Evolutionary conservation across 2,113 vertebrate genomes (phyloP).

Genomic region (Oryzias woworae): DNA sequence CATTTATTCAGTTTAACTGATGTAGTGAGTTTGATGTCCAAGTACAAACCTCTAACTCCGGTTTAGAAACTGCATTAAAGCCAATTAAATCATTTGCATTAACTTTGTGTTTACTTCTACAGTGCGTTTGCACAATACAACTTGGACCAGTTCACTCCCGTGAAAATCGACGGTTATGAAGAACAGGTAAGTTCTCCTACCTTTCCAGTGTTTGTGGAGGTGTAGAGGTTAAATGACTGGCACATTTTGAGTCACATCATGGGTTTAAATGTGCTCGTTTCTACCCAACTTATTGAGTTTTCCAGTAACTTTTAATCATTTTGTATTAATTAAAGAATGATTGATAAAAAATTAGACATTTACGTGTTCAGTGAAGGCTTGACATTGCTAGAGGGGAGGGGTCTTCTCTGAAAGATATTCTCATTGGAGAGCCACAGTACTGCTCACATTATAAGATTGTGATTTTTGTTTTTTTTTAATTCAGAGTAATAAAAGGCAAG

Average conservation of each 20-base stretch:
- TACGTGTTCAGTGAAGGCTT: no score
- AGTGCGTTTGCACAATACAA: conserved; percentile 99
- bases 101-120: conserved; percentile 37
- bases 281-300: neutral
- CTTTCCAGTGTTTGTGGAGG: neutral
- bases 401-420: no score
- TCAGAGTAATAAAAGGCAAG: no score
- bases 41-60: neutral
- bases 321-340: no score
- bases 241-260: neutral
- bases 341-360: no score
- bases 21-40: neutral
- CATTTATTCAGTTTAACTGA: neutral
- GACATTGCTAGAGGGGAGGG: no score
- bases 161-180: conserved; percentile 92
- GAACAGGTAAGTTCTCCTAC: conserved; percentile 84
- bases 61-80: neutral
- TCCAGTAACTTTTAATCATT: no score
- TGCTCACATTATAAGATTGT: no score
- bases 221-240: neutral
- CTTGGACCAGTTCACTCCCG: conserved; percentile 97
- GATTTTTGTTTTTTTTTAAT: no score
- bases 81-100: neutral
- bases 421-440: no score
- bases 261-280: neutral